Conservation (phyloP, 1,140 invertebrate species). For the Scaptomyza graminum region DNA sequence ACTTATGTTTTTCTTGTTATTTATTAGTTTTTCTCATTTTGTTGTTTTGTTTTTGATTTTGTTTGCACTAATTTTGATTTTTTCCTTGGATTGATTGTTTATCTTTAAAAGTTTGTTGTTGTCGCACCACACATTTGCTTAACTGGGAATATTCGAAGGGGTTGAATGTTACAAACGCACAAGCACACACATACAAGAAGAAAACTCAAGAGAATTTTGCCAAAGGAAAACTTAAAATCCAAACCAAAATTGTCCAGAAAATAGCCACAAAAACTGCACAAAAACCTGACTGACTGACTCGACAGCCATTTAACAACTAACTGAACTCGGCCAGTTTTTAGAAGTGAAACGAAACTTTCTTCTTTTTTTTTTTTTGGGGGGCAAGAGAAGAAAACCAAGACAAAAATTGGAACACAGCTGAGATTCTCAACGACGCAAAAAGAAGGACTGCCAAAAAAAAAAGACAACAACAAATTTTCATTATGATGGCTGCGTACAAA, state of each 20-base stretch:
- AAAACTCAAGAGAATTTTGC: constrained; percentile 60
- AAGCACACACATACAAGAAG: background rate
- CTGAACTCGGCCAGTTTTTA: constrained; percentile 11
- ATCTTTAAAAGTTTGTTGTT: constrained; percentile 29
- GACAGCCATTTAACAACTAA: constrained; percentile 10
- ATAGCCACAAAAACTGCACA: constrained; percentile 12
- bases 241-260: constrained; percentile 10
- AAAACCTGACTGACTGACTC: constrained; percentile 14
- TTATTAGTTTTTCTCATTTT: constrained; percentile 19
- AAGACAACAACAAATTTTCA: constrained; percentile 56
- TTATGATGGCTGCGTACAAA: constrained; percentile 59
- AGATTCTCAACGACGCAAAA: constrained; percentile 6
- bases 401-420: constrained; percentile 38
- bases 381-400: background rate
- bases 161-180: background rate
- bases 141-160: constrained; percentile 46
- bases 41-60: constrained; percentile 13
- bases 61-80: constrained; percentile 19
- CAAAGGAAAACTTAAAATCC: constrained; percentile 30
- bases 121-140: constrained; percentile 67
- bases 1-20: constrained; percentile 2
- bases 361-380: too few species aligned
- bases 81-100: constrained; percentile 46
- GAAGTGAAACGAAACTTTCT: constrained; percentile 16
- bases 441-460: constrained; percentile 30